phyloP scores from a whole-genome alignment of 2,888 invertebrate genomes.

The Chymomyza amoena region DNA sequence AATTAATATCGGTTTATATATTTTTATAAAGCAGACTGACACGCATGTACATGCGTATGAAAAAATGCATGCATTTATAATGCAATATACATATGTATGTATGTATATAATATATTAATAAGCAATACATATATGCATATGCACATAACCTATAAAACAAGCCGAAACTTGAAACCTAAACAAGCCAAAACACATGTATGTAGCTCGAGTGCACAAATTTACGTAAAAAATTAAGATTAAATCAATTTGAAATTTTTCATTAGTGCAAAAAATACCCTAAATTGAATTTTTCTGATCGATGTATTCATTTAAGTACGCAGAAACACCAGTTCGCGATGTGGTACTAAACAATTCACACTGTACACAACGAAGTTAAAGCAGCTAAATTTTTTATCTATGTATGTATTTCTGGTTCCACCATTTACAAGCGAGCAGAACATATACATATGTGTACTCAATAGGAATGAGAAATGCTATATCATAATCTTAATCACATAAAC shows the following conservation, averaged over 20 bases:
- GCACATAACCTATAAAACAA: background rate
- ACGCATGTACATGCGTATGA: conserved; percentile 17
- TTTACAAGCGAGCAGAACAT: background rate
- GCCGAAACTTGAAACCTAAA: background rate
- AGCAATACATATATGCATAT: background rate
- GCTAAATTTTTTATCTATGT: conserved; percentile 25
- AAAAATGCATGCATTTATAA: too few species aligned
- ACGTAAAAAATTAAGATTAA: background rate
- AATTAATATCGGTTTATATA: background rate
- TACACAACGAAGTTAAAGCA: conserved; percentile 23
- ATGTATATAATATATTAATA: too few species aligned
- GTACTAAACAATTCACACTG: background rate
- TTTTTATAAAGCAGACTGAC: conserved; percentile 11
- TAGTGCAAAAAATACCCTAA: background rate
- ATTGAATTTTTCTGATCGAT: background rate
- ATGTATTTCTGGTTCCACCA: background rate
- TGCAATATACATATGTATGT: too few species aligned
- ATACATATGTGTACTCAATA: background rate
- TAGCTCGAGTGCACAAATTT: background rate
- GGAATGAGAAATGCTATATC: conserved; percentile 31
- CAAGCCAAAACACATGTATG: background rate
- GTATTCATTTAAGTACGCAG: background rate
- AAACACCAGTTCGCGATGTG: background rate
- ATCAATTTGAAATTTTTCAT: too few species aligned
- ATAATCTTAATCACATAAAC: conserved; percentile 6